A percentile compares a stretch with the other conserved stretches of the same genome.
These are phyloP conservation scores for Tenthredo amoena DNA, from an alignment of 2,888 invertebrate genomes.

Conservation along the genomic window DNA sequence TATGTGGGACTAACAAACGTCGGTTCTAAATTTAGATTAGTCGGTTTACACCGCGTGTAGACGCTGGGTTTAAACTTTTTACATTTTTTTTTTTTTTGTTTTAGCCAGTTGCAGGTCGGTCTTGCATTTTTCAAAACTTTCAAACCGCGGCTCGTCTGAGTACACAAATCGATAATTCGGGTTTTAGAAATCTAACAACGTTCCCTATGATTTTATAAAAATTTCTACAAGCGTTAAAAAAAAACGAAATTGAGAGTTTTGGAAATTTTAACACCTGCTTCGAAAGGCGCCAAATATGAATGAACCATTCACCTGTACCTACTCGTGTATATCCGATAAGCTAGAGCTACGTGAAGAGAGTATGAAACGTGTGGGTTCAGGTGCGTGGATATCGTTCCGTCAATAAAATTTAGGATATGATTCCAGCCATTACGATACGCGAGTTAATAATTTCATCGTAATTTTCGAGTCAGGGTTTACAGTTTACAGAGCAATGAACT, in stretches of 20 bases:
- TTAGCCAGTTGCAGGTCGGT: background rate
- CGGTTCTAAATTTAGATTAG: constrained; percentile 41
- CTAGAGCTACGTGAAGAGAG: background rate
- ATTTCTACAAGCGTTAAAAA: background rate
- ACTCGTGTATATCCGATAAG: background rate
- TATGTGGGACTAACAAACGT: constrained; percentile 7
- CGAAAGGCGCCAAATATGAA: background rate
- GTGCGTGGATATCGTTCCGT: background rate
- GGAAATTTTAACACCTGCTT: background rate
- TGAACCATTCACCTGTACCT: background rate
- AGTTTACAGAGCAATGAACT: constrained; percentile 32
- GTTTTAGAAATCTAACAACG: background rate
- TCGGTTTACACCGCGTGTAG: background rate
- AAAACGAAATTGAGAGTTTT: background rate
- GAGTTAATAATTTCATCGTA: background rate
- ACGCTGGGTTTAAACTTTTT: background rate
- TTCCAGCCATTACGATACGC: background rate
- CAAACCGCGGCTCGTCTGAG: background rate
- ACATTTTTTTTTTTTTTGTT: background rate
- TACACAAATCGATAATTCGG: background rate
- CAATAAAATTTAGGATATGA: background rate
- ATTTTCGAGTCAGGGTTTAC: background rate
- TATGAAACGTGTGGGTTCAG: background rate
- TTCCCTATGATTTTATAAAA: background rate
- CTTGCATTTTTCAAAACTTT: background rate